A percentile compares a stretch with the other conserved stretches of the same genome.
These are phyloP conservation scores for Drosophila ogumai DNA, from an alignment of 1,140 invertebrate species.

Conservation along the genomic window DNA sequence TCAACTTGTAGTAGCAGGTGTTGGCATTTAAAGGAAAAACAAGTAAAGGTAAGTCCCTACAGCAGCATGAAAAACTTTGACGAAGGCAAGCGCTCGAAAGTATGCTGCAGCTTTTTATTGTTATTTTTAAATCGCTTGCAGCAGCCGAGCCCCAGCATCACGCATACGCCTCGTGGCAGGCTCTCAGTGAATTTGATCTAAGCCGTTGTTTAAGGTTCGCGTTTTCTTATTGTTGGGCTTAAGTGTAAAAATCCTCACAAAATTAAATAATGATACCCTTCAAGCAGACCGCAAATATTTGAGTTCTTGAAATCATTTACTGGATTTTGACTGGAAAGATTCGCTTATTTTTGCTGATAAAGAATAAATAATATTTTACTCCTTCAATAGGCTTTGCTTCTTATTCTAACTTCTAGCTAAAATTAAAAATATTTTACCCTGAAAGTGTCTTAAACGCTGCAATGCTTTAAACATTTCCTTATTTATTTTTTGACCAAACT, in stretches of 20 bases:
- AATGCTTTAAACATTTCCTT: neutral
- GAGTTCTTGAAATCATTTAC: no score
- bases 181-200: neutral
- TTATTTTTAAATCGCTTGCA: constrained; percentile 28
- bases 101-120: constrained; percentile 42
- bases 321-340: no score
- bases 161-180: constrained; percentile 21
- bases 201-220: neutral
- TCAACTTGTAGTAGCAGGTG: constrained; percentile 69
- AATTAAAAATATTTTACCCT: no score
- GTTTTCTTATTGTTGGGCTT: neutral
- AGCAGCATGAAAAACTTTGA: constrained; percentile 46
- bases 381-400: no score
- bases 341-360: no score
- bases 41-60: constrained; percentile 19
- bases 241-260: neutral
- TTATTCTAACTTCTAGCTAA: no score
- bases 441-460: no score
- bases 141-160: neutral
- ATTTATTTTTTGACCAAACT: neutral
- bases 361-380: no score
- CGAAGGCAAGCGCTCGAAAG: constrained; percentile 46
- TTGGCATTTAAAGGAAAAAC: constrained; percentile 58
- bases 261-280: no score
- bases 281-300: no score